phyloP scores from a whole-genome alignment of 2,888 invertebrate genomes.

The Drosophila sordidula region DNA sequence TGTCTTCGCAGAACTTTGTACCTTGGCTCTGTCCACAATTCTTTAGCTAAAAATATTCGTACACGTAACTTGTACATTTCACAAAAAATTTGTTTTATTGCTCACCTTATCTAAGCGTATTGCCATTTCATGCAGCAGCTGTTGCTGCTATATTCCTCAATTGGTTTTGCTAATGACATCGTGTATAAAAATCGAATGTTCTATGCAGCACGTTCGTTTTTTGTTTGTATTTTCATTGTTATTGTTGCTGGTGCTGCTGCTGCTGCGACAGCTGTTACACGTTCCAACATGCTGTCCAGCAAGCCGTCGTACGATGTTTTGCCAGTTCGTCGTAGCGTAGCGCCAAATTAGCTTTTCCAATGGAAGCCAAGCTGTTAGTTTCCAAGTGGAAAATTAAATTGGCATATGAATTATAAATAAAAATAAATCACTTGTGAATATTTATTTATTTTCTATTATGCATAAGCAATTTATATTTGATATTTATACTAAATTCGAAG shows the following conservation, averaged over 20 bases:
- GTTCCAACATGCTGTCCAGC: not conserved
- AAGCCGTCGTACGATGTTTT: not conserved
- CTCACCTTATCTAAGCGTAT: constrained; percentile 16
- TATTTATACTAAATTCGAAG: too few species aligned
- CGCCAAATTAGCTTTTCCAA: not conserved
- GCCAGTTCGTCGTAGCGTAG: constrained; percentile 20
- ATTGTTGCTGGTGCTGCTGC: constrained; percentile 1
- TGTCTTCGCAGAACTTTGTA: constrained; percentile 4
- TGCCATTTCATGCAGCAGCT: constrained; percentile 21
- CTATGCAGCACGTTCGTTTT: constrained; percentile 11
- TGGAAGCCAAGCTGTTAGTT: not conserved
- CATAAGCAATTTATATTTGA: too few species aligned
- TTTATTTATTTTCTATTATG: too few species aligned
- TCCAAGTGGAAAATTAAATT: not conserved
- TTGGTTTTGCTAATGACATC: constrained; percentile 18
- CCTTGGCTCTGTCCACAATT: constrained; percentile 12
- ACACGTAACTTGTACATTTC: constrained; percentile 44
- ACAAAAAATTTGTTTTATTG: not conserved
- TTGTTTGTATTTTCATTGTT: constrained; percentile 32
- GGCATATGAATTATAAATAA: not conserved
- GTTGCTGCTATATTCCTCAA: constrained; percentile 12
- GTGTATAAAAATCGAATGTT: constrained; percentile 26
- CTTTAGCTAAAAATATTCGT: constrained; percentile 40
- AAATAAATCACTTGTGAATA: not conserved
- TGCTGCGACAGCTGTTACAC: constrained; percentile 9